phyloP scores from a whole-genome alignment of 2,113 vertebrate species.

The Thermophis baileyi region DNA sequence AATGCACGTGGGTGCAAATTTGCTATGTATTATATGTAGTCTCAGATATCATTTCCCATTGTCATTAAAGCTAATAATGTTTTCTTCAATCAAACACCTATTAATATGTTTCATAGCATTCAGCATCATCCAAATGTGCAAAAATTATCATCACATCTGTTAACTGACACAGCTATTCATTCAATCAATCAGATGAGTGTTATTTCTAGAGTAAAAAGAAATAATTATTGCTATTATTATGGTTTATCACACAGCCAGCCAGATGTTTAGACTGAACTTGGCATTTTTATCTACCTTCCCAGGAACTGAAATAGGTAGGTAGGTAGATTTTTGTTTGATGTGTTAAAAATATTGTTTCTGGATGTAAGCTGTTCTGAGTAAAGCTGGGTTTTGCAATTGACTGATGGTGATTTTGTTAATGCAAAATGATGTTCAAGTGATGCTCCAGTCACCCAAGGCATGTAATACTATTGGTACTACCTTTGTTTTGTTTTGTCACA shows the following conservation, averaged over 20 bases:
- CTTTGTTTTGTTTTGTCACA: background rate
- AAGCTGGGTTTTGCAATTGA: background rate
- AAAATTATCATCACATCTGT: background rate
- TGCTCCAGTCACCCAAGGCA: background rate
- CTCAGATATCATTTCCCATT: slow-evolving; percentile 58
- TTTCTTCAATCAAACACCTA: slow-evolving; percentile 29
- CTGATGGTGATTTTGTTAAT: background rate
- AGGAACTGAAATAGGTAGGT: background rate
- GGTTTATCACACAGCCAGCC: background rate
- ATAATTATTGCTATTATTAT: background rate
- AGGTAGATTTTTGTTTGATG: background rate
- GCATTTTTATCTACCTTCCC: background rate
- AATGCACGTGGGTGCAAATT: slow-evolving; percentile 34
- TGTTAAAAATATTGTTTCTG: background rate
- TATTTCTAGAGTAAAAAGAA: background rate
- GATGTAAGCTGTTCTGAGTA: background rate
- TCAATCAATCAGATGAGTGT: background rate
- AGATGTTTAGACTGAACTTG: background rate
- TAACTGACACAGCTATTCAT: background rate
- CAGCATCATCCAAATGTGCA: background rate
- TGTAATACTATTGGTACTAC: background rate
- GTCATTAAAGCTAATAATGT: slow-evolving; percentile 62
- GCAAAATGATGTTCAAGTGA: background rate
- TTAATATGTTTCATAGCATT: background rate
- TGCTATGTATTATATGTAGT: slow-evolving; percentile 49